Base-by-base conservation (phyloP, 2,888 invertebrate genomes). In the Campoletis raptor region DNA sequence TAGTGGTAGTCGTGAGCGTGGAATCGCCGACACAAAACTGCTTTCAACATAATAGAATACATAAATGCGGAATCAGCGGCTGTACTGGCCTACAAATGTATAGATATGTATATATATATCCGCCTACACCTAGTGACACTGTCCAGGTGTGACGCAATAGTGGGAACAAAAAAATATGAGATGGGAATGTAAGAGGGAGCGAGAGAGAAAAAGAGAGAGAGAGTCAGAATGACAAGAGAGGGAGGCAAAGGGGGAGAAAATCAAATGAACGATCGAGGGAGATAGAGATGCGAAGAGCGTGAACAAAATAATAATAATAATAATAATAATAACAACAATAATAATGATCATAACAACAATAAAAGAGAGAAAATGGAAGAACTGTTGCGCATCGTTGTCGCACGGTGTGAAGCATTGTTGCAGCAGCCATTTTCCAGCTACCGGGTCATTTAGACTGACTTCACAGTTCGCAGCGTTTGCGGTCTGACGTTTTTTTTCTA, bases 21-120 rank as follows among this genome's bases (percentile, higher is more conserved):
- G 83, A 86, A 85, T 81, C 82, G 83, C 73, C 86, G 86, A 83
- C 86, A 82, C 85, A 83, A 85, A 81, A 85, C 88, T 84, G 88
- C 89, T 90, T 88, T 83, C 88, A 89, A 87, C 88, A 90, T 90
- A 91, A 91, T 91, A 89, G 90, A 90, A 90, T 90, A 90, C 89
- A 89, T 91, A 90, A 90, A 91, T 90, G 88, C 85, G 87, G 86
- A 91, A 90, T 91, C 90, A 89, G 89, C 88, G 77, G 66, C 81
- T 85, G 77, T 82, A 74, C 81, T 72, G 76, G 24, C 36, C n/a
- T 57, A 24, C 24, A 45, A 10, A 36, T 36, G 42, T 40, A 78
- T 40, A 54, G 21, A 67, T 52, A n/a, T 52, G 37, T 69, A 77
- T 72, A 79, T 24, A 69, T 37, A 37, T 48, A 66, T 78, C 78